Evolutionary conservation across 1,140 invertebrate genomes (phyloP).

Genomic region (Drosophila burlai): DNA sequence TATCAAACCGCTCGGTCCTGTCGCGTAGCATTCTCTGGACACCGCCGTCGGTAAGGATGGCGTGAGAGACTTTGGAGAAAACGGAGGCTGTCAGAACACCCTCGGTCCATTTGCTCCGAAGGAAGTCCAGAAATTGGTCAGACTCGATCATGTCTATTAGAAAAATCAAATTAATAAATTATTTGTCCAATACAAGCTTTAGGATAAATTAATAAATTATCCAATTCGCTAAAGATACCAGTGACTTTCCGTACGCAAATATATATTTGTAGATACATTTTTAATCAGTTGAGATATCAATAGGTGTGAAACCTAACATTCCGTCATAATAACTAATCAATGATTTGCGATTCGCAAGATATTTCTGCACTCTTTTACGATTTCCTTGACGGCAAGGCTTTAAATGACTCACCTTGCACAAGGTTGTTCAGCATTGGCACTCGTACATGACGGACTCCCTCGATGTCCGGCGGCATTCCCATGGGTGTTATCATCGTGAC

Average conservation of each 20-base stretch:
- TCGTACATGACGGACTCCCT: constrained; percentile 43
- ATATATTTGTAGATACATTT: not conserved
- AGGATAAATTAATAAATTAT: not conserved
- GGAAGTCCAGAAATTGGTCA: not conserved
- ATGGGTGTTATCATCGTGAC: constrained; percentile 45
- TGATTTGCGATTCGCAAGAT: not conserved
- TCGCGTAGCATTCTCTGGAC: constrained; percentile 47
- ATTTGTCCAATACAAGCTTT: not conserved
- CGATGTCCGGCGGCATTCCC: constrained; percentile 6
- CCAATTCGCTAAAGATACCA: not conserved
- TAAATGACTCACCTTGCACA: constrained; percentile 28
- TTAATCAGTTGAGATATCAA: not conserved
- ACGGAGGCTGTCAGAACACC: not conserved
- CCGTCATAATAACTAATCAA: not conserved
- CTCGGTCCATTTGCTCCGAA: constrained; percentile 44
- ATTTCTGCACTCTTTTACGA: too few relatives aligned
- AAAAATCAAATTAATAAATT: not conserved
- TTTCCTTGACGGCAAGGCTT: accelerated
- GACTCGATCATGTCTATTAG: not conserved
- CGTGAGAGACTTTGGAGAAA: constrained; percentile 18
- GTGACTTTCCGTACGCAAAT: not conserved
- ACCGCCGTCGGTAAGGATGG: constrained; percentile 21
- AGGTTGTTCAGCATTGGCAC: constrained; percentile 19
- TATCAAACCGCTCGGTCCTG: constrained; percentile 55
- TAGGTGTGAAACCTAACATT: not conserved